Evolutionary conservation across 2,113 vertebrate genomes (phyloP).

Genomic region (Microtus richardsoni): DNA sequence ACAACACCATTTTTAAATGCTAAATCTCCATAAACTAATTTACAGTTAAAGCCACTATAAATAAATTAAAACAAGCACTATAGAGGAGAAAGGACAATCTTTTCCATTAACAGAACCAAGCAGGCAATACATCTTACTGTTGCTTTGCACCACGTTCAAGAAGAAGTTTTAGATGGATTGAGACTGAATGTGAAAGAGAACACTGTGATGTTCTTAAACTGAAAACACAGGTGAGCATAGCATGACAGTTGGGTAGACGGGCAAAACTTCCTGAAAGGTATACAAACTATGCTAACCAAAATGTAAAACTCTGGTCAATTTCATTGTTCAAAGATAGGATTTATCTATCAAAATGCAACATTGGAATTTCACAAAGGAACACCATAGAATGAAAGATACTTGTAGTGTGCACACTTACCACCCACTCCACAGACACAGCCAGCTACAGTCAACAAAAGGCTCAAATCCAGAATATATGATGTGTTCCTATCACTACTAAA

Average conservation of each 20-base stretch:
- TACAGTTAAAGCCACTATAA: slow-evolving; percentile 16
- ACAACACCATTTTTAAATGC: not conserved
- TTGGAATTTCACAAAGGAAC: not conserved
- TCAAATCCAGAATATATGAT: not conserved
- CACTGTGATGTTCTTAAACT: not conserved
- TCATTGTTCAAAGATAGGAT: not conserved
- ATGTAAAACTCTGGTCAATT: slow-evolving; percentile 13
- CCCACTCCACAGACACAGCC: not conserved
- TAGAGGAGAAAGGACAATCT: not conserved
- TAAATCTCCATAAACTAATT: not conserved
- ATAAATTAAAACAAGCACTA: not conserved
- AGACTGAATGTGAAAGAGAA: not conserved
- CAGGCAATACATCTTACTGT: slow-evolving; percentile 15
- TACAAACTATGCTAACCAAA: not conserved
- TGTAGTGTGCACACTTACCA: not conserved
- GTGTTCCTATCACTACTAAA: not conserved
- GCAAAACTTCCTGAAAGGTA: not conserved
- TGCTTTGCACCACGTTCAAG: not conserved
- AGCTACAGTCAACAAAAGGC: not conserved
- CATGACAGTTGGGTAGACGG: not conserved
- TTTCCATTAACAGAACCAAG: not conserved
- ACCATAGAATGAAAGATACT: not conserved
- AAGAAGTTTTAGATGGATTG: slow-evolving; percentile 4
- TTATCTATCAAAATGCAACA: not conserved
- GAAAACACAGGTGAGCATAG: not conserved